phyloP scores from a whole-genome alignment of 2,797 vertebrate genomes.

The Pipistrellus pygmaeus region DNA sequence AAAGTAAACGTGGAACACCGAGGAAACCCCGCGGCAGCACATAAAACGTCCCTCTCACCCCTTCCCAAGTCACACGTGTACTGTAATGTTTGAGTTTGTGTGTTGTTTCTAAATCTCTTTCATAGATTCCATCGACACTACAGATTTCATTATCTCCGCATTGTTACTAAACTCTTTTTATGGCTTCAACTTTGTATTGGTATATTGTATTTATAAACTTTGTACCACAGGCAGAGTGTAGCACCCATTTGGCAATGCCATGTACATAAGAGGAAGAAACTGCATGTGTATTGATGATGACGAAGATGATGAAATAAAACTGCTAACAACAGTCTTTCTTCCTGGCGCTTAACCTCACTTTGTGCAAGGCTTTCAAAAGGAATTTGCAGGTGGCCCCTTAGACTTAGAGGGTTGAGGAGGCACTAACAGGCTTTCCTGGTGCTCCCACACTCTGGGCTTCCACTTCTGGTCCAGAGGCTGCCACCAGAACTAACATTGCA shows the following conservation, averaged over 20 bases:
- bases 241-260: slow-evolving; percentile 62
- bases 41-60: background rate
- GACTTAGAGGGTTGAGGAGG: background rate
- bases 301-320: slow-evolving; percentile 22
- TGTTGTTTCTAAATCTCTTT: slow-evolving; percentile 72
- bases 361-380: slow-evolving; percentile 42
- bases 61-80: slow-evolving; percentile 58
- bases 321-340: slow-evolving; percentile 63
- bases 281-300: slow-evolving; percentile 61
- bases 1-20: slow-evolving; percentile 71
- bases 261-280: slow-evolving; percentile 32
- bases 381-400: slow-evolving; percentile 35
- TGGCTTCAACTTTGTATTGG: slow-evolving; percentile 80
- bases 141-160: slow-evolving; percentile 63
- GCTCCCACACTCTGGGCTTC: too few species aligned
- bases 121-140: slow-evolving; percentile 35
- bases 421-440: background rate
- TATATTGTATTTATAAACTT: slow-evolving; percentile 82
- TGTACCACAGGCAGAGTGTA: slow-evolving; percentile 75
- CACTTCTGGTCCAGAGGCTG: too few species aligned
- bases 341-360: slow-evolving; percentile 70
- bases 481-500: too few species aligned
- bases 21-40: slow-evolving; percentile 28
- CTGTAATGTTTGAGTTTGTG: slow-evolving; percentile 54
- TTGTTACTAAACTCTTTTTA: slow-evolving; percentile 79